A percentile compares a stretch with the other conserved stretches of the same genome.
Evolutionary conservation across 2,113 vertebrate species (phyloP).

Genomic region (Polyodon spathula): DNA sequence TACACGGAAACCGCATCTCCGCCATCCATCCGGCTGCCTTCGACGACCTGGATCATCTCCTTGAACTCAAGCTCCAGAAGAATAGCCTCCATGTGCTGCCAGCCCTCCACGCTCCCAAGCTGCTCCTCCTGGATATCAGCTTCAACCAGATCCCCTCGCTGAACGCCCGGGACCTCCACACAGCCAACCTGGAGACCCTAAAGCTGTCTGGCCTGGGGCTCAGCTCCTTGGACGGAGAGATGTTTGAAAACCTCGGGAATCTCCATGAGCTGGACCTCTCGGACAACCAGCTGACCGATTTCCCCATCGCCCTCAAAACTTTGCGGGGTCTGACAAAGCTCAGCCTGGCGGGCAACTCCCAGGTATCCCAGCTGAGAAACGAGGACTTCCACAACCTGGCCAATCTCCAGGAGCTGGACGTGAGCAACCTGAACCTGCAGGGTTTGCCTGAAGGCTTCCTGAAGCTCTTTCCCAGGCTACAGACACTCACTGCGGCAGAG

Average conservation of each 20-base stretch:
- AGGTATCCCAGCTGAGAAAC: slow-evolving; percentile 60
- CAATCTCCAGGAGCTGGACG: slow-evolving; percentile 76
- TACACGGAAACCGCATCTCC: slow-evolving; percentile 75
- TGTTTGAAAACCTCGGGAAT: slow-evolving; percentile 67
- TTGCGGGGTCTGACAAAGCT: slow-evolving; percentile 67
- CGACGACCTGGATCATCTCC: slow-evolving; percentile 61
- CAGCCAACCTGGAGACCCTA: slow-evolving; percentile 74
- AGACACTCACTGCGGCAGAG: slow-evolving; percentile 63
- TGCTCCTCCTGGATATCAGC: slow-evolving; percentile 85
- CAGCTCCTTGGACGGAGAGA: slow-evolving; percentile 55
- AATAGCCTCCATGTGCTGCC: slow-evolving; percentile 71
- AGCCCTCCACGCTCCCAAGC: slow-evolving; percentile 61
- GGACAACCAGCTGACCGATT: slow-evolving; percentile 64
- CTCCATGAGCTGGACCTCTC: slow-evolving; percentile 86
- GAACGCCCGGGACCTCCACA: slow-evolving; percentile 54
- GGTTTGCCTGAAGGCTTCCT: slow-evolving; percentile 74
- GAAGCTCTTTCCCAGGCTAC: slow-evolving; percentile 65
- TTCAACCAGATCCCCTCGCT: slow-evolving; percentile 64
- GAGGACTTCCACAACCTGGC: slow-evolving; percentile 66
- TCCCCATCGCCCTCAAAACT: slow-evolving; percentile 57
- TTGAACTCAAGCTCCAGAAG: slow-evolving; percentile 87
- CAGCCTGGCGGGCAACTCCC: slow-evolving; percentile 71
- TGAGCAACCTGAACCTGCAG: slow-evolving; percentile 82
- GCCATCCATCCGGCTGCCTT: slow-evolving; percentile 78
- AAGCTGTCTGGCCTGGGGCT: slow-evolving; percentile 75